A percentile compares a stretch with the other conserved stretches of the same genome.
phyloP scores from a whole-genome alignment of 2,113 vertebrate species.

The Cryptotis parvus region DNA sequence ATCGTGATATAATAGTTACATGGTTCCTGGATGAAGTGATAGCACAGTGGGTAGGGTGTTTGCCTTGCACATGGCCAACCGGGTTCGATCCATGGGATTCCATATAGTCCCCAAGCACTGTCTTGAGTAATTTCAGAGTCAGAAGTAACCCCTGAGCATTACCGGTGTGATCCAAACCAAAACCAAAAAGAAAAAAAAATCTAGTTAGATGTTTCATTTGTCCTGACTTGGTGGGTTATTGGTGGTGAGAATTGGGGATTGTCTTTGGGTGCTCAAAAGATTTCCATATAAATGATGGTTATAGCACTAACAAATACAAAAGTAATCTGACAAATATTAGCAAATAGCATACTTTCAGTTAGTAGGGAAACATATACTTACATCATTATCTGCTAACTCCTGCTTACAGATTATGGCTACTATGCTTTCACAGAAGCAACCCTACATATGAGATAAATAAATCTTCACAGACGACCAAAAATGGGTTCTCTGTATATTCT shows the following conservation, averaged over 20 bases:
- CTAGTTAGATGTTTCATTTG: neutral
- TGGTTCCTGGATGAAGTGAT: too few relatives aligned
- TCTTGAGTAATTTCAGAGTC: too few relatives aligned
- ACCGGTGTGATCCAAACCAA: too few relatives aligned
- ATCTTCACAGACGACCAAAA: neutral
- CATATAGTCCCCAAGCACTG: too few relatives aligned
- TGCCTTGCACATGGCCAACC: too few relatives aligned
- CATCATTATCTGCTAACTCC: neutral
- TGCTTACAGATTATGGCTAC: neutral
- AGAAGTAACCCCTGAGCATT: too few relatives aligned
- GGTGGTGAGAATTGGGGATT: neutral
- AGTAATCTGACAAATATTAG: neutral
- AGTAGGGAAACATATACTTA: neutral
- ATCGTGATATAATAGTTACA: neutral
- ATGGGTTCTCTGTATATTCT: neutral
- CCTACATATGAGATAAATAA: slow-evolving; percentile 14
- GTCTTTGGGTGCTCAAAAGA: neutral
- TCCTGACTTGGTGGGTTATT: neutral
- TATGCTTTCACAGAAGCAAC: slow-evolving; percentile 10
- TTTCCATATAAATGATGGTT: neutral
- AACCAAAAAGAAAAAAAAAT: too few relatives aligned
- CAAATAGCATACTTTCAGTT: neutral
- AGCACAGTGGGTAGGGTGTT: too few relatives aligned
- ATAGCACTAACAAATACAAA: neutral
- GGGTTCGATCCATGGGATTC: too few relatives aligned